These are phyloP conservation scores for Probosciger aterrimus DNA, from an alignment of 2,113 vertebrate species.

Conservation along the genomic window DNA sequence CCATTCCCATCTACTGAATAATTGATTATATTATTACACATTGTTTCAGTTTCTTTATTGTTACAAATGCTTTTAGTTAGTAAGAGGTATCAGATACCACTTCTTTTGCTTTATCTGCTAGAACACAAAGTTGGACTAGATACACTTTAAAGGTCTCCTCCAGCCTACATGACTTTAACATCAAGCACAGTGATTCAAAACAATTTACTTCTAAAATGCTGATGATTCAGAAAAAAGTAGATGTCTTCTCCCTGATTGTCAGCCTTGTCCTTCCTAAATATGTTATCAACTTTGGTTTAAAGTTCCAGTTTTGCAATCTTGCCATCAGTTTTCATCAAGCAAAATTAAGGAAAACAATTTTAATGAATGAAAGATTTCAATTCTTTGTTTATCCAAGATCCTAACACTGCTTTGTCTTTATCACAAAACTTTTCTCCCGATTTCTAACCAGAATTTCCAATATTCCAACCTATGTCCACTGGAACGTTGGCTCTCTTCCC, in stretches of 20 bases:
- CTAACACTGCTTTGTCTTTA: background rate
- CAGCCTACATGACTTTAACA: background rate
- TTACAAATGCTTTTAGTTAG: background rate
- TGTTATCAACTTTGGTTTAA: background rate
- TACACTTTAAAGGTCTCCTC: background rate
- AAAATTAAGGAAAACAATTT: background rate
- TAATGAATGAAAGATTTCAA: background rate
- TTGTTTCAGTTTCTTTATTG: background rate
- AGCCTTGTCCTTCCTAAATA: background rate
- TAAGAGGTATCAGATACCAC: background rate
- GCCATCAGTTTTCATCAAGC: background rate
- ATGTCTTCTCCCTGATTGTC: background rate
- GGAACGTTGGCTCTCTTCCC: background rate
- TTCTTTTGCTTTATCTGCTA: background rate
- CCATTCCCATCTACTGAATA: background rate
- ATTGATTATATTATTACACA: background rate
- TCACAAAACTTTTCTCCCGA: fast-evolving
- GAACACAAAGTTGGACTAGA: background rate
- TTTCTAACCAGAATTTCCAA: background rate
- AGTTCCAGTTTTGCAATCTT: background rate
- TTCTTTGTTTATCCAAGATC: background rate
- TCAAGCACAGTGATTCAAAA: background rate
- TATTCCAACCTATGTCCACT: background rate
- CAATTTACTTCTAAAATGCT: background rate
- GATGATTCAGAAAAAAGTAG: background rate